These are phyloP conservation scores for Protophormia terraenovae DNA, from an alignment of 2,888 invertebrate genomes.

Conservation along the genomic window DNA sequence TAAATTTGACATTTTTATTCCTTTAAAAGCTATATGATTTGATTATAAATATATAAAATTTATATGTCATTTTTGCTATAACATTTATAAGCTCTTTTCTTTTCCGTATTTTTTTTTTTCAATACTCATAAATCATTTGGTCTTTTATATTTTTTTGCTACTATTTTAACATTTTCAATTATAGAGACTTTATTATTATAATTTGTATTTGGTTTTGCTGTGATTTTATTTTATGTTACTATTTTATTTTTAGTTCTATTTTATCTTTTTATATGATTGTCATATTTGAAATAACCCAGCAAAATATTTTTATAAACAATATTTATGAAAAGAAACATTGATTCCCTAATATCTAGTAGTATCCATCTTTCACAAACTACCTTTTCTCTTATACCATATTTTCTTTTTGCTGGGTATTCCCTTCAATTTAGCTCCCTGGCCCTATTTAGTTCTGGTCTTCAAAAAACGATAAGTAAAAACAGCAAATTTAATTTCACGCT, in stretches of 20 bases:
- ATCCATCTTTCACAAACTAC: too few relatives aligned
- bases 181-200: not conserved
- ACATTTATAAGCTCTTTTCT: not conserved
- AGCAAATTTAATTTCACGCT: constrained; percentile 71
- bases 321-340: too few relatives aligned
- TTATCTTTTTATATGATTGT: constrained; percentile 23
- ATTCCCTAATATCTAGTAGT: too few relatives aligned
- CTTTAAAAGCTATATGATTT: too few relatives aligned
- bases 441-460: constrained; percentile 63
- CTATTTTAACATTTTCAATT: constrained; percentile 3
- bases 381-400: too few relatives aligned
- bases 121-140: constrained; percentile 32
- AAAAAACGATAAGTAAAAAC: constrained; percentile 68
- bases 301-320: not conserved
- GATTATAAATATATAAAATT: not conserved
- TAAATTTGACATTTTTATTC: too few relatives aligned
- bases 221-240: constrained; percentile 12
- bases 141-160: not conserved
- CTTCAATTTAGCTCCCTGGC: not conserved
- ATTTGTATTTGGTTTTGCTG: constrained; percentile 2
- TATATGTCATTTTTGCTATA: not conserved
- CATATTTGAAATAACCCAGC: constrained; percentile 25
- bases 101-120: not conserved
- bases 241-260: not conserved
- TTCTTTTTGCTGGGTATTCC: not conserved